phyloP scores from a whole-genome alignment of 2,113 vertebrate species.

The Nannospalax galili region DNA sequence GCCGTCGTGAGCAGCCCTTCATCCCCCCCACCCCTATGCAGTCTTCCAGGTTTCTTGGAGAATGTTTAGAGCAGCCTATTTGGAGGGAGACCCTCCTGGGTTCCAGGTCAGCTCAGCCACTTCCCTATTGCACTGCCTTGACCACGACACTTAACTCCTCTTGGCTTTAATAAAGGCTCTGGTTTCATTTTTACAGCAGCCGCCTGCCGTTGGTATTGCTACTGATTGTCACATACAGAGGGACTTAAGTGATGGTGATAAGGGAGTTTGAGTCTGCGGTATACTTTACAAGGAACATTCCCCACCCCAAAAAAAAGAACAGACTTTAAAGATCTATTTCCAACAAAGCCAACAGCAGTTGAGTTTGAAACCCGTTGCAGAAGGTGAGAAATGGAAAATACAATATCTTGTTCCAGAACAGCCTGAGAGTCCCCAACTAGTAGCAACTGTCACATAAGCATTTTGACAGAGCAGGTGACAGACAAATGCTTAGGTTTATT shows the following conservation, averaged over 20 bases:
- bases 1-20: neutral
- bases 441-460: neutral
- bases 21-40: accelerated
- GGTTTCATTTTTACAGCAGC: neutral
- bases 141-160: accelerated
- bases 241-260: no score
- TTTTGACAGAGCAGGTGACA: neutral
- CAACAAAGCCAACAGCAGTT: accelerated
- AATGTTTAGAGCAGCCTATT: accelerated
- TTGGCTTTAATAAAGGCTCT: neutral
- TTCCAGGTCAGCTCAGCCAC: neutral
- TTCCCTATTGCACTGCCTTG: neutral
- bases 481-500: neutral
- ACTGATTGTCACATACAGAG: neutral
- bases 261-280: neutral
- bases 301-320: neutral
- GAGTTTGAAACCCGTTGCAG: neutral
- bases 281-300: neutral
- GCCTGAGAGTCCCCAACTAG: neutral
- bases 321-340: neutral
- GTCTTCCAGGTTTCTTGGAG: neutral
- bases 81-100: neutral
- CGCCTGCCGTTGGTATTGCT: accelerated
- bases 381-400: neutral
- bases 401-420: neutral